These are phyloP conservation scores for Yponomeuta sedellus DNA, from an alignment of 2,888 invertebrate genomes.

Conservation along the genomic window DNA sequence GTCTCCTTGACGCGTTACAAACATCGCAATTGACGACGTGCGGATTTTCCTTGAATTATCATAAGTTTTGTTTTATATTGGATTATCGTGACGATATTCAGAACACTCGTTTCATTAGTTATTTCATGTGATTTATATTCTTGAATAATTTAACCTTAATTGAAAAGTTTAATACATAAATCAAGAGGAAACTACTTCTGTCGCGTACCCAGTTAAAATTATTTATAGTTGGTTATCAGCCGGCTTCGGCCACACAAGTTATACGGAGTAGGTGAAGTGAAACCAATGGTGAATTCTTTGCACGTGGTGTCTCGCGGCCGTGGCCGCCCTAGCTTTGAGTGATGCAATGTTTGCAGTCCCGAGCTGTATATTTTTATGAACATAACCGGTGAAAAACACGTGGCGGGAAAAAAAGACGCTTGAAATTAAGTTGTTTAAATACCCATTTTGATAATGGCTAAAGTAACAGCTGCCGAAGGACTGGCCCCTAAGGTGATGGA, in stretches of 20 bases:
- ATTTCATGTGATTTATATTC: conserved; percentile 28
- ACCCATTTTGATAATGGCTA: conserved; percentile 47
- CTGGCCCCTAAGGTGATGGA: conserved; percentile 58
- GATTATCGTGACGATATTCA: not conserved
- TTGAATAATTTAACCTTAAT: conserved; percentile 56
- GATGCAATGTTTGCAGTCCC: conserved; percentile 67
- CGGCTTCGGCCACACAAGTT: not conserved
- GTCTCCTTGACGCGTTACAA: not conserved
- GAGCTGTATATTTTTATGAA: conserved; percentile 30
- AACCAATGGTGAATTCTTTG: conserved; percentile 26
- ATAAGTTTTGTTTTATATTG: not conserved
- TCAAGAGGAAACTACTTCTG: not conserved
- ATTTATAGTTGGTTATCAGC: conserved; percentile 1
- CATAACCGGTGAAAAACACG: conserved; percentile 18
- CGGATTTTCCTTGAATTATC: not conserved
- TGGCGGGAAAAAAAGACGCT: not conserved
- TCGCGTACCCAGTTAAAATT: conserved; percentile 1
- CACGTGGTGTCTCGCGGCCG: conserved; percentile 51
- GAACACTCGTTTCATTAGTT: not conserved
- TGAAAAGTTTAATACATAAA: not conserved
- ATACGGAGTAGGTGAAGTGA: not conserved
- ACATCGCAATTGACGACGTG: conserved; percentile 34
- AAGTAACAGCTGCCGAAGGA: conserved; percentile 62
- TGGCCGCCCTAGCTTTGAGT: conserved; percentile 33
- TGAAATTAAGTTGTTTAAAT: conserved; percentile 19